These are phyloP conservation scores for Tenthredo scrophulariae DNA, from an alignment of 2,888 invertebrate genomes.

Conservation along the genomic window DNA sequence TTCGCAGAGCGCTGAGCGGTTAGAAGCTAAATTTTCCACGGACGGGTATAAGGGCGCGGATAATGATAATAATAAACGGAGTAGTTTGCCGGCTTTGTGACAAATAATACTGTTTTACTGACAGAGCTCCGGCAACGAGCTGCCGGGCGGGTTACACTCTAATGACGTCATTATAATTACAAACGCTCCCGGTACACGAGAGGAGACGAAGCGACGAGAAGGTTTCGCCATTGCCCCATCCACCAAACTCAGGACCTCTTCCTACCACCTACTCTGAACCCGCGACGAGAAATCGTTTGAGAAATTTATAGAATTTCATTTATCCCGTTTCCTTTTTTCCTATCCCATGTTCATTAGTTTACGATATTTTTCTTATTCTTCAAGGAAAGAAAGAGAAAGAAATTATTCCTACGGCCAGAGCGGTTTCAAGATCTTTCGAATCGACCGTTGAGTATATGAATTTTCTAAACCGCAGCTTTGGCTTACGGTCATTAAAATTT, in stretches of 20 bases:
- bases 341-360: background rate
- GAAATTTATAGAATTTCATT: conserved; percentile 55
- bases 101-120: conserved; percentile 61
- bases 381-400: too few species aligned
- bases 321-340: conserved; percentile 45
- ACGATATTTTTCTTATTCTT: background rate
- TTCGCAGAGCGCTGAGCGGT: background rate
- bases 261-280: conserved; percentile 52
- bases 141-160: conserved; percentile 56
- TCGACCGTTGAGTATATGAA: background rate
- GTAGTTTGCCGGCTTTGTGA: conserved; percentile 60
- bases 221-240: conserved; percentile 47
- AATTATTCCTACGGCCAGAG: too few species aligned
- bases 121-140: conserved; percentile 48
- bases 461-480: background rate
- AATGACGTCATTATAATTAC: conserved; percentile 70
- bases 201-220: conserved; percentile 53
- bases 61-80: conserved; percentile 51
- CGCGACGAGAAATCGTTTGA: background rate
- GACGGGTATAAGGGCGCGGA: background rate
- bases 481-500: conserved; percentile 23
- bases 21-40: conserved; percentile 11
- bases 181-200: conserved; percentile 58
- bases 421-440: too few species aligned
- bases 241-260: conserved; percentile 1